These are phyloP conservation scores for Scaptomyza parva DNA, from an alignment of 2,888 invertebrate species.

Conservation along the genomic window DNA sequence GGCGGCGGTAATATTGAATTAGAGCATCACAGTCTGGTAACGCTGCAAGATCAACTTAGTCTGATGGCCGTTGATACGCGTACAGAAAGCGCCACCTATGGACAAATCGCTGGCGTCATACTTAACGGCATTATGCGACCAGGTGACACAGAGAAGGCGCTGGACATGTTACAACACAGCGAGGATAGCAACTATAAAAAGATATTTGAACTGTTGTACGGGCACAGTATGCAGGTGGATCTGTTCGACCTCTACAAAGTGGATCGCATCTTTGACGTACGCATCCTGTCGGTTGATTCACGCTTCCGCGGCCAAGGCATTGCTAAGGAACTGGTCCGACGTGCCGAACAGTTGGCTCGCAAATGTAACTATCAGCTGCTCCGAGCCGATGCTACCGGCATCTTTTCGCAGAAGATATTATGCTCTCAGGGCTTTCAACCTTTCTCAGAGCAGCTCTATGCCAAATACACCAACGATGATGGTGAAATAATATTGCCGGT, in stretches of 20 bases:
- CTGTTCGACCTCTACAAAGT: constrained; percentile 89
- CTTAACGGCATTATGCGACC: constrained; percentile 91
- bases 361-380: constrained; percentile 88
- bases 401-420: constrained; percentile 91
- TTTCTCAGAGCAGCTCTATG: constrained; percentile 88
- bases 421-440: constrained; percentile 88
- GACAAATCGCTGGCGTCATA: constrained; percentile 91
- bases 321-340: constrained; percentile 89
- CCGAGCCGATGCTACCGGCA: constrained; percentile 93
- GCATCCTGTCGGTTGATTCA: constrained; percentile 91
- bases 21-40: constrained; percentile 89
- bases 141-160: constrained; percentile 89
- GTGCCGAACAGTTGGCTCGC: constrained; percentile 88
- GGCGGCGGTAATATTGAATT: constrained; percentile 90
- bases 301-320: constrained; percentile 90
- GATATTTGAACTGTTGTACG: constrained; percentile 91
- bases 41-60: constrained; percentile 91
- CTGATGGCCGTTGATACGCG: constrained; percentile 88
- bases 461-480: constrained; percentile 88
- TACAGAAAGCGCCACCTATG: constrained; percentile 78
- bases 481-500: constrained; percentile 87
- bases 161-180: constrained; percentile 88
- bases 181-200: constrained; percentile 90
- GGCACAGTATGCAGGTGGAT: constrained; percentile 89
- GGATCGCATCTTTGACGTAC: constrained; percentile 90